phyloP scores from a whole-genome alignment of 1,140 invertebrate species.

The Danaus melanippus region DNA sequence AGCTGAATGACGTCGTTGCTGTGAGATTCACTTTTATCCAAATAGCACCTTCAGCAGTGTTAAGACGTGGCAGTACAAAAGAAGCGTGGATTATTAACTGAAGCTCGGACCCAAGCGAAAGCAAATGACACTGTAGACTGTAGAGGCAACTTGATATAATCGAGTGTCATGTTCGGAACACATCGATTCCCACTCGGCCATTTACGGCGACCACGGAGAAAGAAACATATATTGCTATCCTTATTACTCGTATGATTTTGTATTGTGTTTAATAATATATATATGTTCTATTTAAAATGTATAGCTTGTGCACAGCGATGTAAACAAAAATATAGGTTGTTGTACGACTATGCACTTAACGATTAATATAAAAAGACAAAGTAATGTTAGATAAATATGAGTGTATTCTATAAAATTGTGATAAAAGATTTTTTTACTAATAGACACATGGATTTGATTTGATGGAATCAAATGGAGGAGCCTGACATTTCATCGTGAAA shows the following conservation, averaged over 20 bases:
- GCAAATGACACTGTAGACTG: conserved; percentile 28
- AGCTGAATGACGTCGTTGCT: neutral
- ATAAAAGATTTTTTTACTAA: too few relatives aligned
- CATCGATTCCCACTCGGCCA: conserved; percentile 57
- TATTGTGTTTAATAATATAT: too few relatives aligned
- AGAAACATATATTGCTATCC: conserved; percentile 27
- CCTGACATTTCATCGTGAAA: too few relatives aligned
- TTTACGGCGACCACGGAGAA: conserved; percentile 29
- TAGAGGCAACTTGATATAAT: conserved; percentile 19
- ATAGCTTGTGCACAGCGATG: conserved; percentile 3
- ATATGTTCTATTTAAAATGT: conserved; percentile 2
- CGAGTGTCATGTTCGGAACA: conserved; percentile 34
- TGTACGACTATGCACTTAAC: too few relatives aligned
- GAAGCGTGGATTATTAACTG: conserved; percentile 33
- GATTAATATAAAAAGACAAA: too few relatives aligned
- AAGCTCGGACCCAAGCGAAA: conserved; percentile 45
- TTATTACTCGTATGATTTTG: conserved; percentile 8
- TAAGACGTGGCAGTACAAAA: conserved; percentile 25
- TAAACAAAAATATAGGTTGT: conserved; percentile 5
- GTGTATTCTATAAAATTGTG: too few relatives aligned
- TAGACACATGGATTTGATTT: too few relatives aligned
- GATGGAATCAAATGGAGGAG: too few relatives aligned
- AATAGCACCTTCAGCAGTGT: conserved; percentile 13
- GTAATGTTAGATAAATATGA: too few relatives aligned
- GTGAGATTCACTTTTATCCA: conserved; percentile 16